Evolutionary conservation across 2,888 invertebrate genomes (phyloP), one percentile per base, ranked within the genome.

Genomic region (Xylota segnis): DNA sequence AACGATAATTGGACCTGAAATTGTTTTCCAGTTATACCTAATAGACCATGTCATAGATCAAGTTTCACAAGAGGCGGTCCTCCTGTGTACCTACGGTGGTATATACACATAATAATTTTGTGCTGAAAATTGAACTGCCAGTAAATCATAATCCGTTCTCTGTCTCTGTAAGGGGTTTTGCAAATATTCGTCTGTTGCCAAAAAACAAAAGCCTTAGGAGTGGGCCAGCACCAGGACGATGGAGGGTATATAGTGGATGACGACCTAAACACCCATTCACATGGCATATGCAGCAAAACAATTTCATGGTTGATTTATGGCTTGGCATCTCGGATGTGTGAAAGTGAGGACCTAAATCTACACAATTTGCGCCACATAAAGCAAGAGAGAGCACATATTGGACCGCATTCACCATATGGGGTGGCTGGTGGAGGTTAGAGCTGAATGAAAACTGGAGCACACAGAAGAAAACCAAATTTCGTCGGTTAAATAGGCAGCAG

Each of bases 241-340:
- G n/a, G 16, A 14, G 34, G 9, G 9, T 6, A 14, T n/a, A n/a
- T n/a, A n/a, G n/a, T n/a, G 12, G n/a, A 66, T 50, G 37, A 83
- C 72, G 54, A 54, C 81, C 75, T 71, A 79, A 72, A 68, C 79
- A 75, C 68, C 65, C 65, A 76, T 78, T 77, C 83, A 58, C 50
- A 66, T 86, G 82, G 84, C 82, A 86, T 81, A 86, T 86, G 84
- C 84, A 86, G 84, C 84, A 86, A 86, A 86, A 81, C 82, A 86
- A 86, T 86, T 86, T 86, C 84, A 86, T 86, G 84, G 75, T 86
- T 86, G 84, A 86, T 86, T 86, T 86, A 86, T 86, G 81, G 66
- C 66, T 75, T 45, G 66, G 71, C 76, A 75, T 79, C 70, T 81
- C 63, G 29, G 52, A 71, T 81, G 79, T 84, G 84, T 32, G 81